Evolutionary conservation across 1,140 invertebrate genomes (phyloP).

Genomic region (Caerostris darwini): DNA sequence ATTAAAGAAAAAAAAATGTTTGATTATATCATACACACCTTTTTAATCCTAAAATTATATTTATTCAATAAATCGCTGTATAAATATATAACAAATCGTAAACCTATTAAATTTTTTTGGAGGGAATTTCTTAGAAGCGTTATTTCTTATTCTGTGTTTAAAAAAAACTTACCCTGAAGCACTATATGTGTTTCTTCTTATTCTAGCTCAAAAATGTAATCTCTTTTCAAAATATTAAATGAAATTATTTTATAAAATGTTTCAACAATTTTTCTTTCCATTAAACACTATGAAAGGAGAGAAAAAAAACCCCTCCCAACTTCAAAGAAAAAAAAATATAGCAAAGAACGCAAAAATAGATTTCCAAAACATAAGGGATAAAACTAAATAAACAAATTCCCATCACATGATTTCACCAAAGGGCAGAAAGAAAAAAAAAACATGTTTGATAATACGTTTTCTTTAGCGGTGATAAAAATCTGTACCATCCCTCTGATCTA

Average conservation of each 20-base stretch:
- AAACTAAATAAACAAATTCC: constrained; percentile 10
- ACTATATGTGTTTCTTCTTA: background rate
- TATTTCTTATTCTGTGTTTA: background rate
- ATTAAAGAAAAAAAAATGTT: too few species aligned
- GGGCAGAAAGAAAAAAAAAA: constrained; percentile 30
- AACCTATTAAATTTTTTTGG: background rate
- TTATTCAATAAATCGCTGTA: too few species aligned
- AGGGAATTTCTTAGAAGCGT: background rate
- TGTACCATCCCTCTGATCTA: constrained; percentile 56
- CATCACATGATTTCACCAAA: background rate
- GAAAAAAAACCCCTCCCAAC: background rate
- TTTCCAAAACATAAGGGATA: background rate
- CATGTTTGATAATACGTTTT: constrained; percentile 65
- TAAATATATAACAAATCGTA: too few species aligned
- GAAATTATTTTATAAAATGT: background rate
- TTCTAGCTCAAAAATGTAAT: background rate
- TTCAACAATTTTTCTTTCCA: constrained; percentile 5
- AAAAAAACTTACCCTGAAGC: background rate
- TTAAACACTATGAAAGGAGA: background rate
- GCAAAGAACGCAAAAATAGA: background rate
- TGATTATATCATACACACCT: too few species aligned
- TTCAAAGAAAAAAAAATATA: background rate
- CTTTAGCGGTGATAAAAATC: constrained; percentile 63
- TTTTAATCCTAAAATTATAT: too few species aligned
- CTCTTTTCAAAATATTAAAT: constrained; percentile 5